A percentile compares a stretch with the other conserved stretches of the same genome.
These are phyloP conservation scores for Cyrtorhinus lividipennis DNA, from an alignment of 1,140 invertebrate genomes.

Conservation along the genomic window DNA sequence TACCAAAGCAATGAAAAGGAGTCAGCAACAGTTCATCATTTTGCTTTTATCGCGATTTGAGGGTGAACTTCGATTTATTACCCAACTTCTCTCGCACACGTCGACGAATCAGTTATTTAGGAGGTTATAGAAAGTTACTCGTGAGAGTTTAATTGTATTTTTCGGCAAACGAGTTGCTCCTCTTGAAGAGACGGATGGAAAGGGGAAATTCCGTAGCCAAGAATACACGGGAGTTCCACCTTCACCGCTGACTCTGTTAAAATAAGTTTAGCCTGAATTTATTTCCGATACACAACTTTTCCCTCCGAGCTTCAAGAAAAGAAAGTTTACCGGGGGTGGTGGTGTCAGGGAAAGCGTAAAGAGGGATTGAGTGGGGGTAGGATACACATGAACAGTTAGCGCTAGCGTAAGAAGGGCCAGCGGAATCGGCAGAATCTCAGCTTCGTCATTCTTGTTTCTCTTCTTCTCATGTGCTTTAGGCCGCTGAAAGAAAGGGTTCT, in stretches of 20 bases:
- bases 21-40: no score
- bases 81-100: no score
- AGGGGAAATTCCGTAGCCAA: background rate
- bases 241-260: background rate
- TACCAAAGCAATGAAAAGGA: no score
- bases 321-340: background rate
- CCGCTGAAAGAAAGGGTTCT: background rate
- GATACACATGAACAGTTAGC: background rate
- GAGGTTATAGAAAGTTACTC: no score
- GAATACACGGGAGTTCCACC: background rate
- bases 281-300: constrained; percentile 8
- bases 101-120: no score
- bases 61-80: no score
- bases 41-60: no score
- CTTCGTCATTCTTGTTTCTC: no score
- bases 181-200: background rate
- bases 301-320: background rate
- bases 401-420: no score
- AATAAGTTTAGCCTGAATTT: background rate
- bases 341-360: no score
- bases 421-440: background rate
- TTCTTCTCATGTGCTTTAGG: no score
- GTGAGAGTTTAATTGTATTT: background rate
- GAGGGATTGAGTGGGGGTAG: no score
- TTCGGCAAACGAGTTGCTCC: background rate